Evolutionary conservation across 2,888 invertebrate genomes (phyloP).

Genomic region (Cryptops parisi): DNA sequence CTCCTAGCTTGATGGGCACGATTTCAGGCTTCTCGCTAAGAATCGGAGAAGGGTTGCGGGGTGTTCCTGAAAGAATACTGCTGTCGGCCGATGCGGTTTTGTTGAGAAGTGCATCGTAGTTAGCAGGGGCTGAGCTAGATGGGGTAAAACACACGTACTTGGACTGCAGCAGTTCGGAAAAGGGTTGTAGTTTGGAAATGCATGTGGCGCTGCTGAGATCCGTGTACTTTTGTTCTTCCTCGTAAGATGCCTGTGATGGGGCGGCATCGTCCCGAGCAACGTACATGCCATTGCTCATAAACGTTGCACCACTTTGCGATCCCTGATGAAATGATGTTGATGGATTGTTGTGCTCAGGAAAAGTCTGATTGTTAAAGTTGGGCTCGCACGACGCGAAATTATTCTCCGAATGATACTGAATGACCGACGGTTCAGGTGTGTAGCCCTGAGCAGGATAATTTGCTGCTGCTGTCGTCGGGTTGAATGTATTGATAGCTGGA

Average conservation of each 20-base stretch:
- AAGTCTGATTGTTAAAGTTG: not conserved
- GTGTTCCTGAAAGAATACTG: not conserved
- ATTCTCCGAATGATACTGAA: not conserved
- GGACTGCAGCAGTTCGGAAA: constrained; percentile 39
- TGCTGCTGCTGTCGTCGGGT: not conserved
- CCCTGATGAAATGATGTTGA: not conserved
- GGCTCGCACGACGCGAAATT: not conserved
- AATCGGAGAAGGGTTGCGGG: not conserved
- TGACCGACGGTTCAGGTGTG: not conserved
- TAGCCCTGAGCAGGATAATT: not conserved
- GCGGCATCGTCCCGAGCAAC: not conserved
- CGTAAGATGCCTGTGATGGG: not conserved
- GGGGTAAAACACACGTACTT: constrained; percentile 14
- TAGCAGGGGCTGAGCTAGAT: not conserved
- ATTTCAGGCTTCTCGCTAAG: constrained; percentile 1
- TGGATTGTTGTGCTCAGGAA: not conserved
- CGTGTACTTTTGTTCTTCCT: constrained; percentile 24
- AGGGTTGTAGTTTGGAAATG: constrained; percentile 39
- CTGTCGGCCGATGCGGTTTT: not conserved
- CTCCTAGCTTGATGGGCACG: not conserved
- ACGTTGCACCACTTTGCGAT: not conserved
- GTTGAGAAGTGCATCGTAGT: not conserved
- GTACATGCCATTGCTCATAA: not conserved
- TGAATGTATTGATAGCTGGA: not conserved
- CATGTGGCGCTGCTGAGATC: constrained; percentile 25